Evolutionary conservation across 2,888 invertebrate genomes (phyloP).

Genomic region (Amorpha juglandis): DNA sequence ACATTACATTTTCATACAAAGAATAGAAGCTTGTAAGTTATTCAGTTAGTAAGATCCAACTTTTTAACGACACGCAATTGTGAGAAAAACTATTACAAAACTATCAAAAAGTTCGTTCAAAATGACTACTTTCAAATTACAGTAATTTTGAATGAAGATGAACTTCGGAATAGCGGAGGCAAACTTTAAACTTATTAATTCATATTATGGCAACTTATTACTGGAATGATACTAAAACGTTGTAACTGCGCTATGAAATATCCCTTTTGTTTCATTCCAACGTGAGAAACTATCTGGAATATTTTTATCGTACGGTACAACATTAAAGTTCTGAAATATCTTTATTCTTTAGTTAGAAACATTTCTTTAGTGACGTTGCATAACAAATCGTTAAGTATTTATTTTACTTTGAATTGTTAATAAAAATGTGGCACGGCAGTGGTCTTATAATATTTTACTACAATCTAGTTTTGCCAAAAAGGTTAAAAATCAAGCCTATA

Average conservation of each 20-base stretch:
- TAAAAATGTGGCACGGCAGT: no score
- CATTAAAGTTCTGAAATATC: not conserved
- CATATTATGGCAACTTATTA: conserved; percentile 37
- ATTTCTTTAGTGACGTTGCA: not conserved
- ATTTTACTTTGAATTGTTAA: no score
- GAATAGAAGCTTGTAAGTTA: not conserved
- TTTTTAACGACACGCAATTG: conserved; percentile 58
- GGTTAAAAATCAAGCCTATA: no score
- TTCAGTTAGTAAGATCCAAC: conserved; percentile 43
- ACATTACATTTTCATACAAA: conserved; percentile 37
- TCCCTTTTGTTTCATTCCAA: conserved; percentile 10
- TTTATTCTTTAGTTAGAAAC: not conserved
- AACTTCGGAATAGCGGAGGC: conserved; percentile 53
- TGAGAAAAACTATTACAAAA: conserved; percentile 63
- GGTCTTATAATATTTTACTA: no score
- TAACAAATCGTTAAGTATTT: not conserved
- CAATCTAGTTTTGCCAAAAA: no score
- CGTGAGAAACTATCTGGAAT: not conserved
- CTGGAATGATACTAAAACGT: conserved; percentile 38
- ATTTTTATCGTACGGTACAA: not conserved
- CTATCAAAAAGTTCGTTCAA: conserved; percentile 59
- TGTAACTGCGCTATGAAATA: conserved; percentile 28
- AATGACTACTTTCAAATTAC: conserved; percentile 64
- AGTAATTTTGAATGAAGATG: conserved; percentile 60
- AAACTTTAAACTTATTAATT: conserved; percentile 48